These are phyloP conservation scores for Leucophora obtusa DNA, from an alignment of 2,888 invertebrate species.

Conservation along the genomic window DNA sequence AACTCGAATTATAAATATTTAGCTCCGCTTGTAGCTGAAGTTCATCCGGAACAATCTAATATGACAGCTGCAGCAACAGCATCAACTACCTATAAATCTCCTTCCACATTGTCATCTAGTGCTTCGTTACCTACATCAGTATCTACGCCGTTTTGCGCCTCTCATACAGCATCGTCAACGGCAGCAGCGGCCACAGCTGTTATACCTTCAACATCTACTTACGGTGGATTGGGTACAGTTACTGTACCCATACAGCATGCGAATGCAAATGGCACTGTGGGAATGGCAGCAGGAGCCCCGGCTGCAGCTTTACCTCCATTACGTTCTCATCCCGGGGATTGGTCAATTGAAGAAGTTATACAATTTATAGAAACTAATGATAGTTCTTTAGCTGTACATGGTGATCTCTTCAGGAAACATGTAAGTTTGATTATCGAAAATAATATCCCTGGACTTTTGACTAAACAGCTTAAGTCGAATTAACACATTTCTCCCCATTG, in stretches of 20 bases:
- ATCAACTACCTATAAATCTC: slow-evolving; percentile 73
- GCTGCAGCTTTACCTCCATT: slow-evolving; percentile 75
- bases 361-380: slow-evolving; percentile 93
- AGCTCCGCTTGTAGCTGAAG: slow-evolving; percentile 76
- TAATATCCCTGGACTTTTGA: too few relatives aligned
- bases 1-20: slow-evolving; percentile 74
- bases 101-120: slow-evolving; percentile 74
- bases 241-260: slow-evolving; percentile 71
- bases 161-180: slow-evolving; percentile 75
- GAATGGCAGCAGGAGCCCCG: slow-evolving; percentile 68
- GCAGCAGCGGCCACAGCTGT: slow-evolving; percentile 77
- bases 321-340: slow-evolving; percentile 86
- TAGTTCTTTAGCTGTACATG: slow-evolving; percentile 89
- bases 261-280: slow-evolving; percentile 66
- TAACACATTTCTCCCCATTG: too few relatives aligned
- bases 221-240: slow-evolving; percentile 70
- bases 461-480: too few relatives aligned
- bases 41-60: slow-evolving; percentile 76
- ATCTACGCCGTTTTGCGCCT: slow-evolving; percentile 75
- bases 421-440: slow-evolving; percentile 81
- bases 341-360: slow-evolving; percentile 97
- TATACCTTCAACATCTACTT: slow-evolving; percentile 66
- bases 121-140: slow-evolving; percentile 75
- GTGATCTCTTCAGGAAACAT: slow-evolving; percentile 95
- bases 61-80: slow-evolving; percentile 66